Evolutionary conservation across 2,113 vertebrate genomes (phyloP).

Genomic region (Lucifuga dentata): DNA sequence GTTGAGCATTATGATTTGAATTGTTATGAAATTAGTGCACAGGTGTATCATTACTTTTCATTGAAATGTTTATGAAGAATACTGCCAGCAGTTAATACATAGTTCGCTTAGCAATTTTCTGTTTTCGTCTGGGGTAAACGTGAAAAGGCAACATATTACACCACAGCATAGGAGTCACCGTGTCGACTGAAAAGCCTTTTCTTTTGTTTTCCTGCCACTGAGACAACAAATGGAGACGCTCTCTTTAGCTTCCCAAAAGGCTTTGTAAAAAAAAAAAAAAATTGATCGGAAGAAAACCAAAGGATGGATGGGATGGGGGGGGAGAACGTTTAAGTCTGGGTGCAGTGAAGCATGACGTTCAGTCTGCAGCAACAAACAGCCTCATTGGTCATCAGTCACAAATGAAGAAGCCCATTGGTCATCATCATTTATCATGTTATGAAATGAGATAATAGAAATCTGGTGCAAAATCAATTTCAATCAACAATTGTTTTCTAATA

Average conservation of each 20-base stretch:
- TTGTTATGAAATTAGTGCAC: slow-evolving; percentile 10
- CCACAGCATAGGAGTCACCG: not conserved
- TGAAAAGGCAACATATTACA: slow-evolving; percentile 2
- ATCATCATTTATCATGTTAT: slow-evolving; percentile 30
- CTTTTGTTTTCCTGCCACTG: slow-evolving; percentile 7
- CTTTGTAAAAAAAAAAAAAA: not conserved
- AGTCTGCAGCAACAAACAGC: slow-evolving; percentile 18
- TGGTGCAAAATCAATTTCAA: not conserved
- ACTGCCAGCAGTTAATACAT: too few species aligned
- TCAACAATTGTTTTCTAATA: not conserved
- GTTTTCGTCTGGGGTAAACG: slow-evolving; percentile 7
- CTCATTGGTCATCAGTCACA: slow-evolving; percentile 56
- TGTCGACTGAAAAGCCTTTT: slow-evolving; percentile 5
- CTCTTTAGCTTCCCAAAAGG: not conserved
- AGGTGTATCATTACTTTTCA: slow-evolving; percentile 1
- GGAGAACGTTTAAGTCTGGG: slow-evolving; percentile 39
- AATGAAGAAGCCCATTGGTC: slow-evolving; percentile 12
- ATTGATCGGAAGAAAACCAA: not conserved
- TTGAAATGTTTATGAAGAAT: slow-evolving; percentile 17
- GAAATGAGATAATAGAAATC: slow-evolving; percentile 1
- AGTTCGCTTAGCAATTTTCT: too few species aligned
- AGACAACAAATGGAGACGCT: not conserved
- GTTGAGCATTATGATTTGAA: not conserved
- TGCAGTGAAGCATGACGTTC: slow-evolving; percentile 26
- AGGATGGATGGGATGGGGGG: not conserved